These are phyloP conservation scores for Tetrapedia diversipes DNA, from an alignment of 2,888 invertebrate species.

Conservation along the genomic window DNA sequence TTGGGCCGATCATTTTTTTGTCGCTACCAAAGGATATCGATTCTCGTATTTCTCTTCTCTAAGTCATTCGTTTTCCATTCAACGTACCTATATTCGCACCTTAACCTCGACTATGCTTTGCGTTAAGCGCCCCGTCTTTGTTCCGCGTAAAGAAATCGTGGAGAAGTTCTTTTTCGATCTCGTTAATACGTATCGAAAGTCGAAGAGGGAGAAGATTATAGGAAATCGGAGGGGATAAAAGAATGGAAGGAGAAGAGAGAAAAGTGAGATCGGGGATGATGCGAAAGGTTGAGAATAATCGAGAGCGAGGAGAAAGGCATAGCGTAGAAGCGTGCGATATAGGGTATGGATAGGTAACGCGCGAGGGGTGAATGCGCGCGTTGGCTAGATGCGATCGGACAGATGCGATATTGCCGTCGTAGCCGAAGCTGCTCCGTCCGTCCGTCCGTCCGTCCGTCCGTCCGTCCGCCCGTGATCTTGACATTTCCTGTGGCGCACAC, in stretches of 20 bases:
- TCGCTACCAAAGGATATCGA: background rate
- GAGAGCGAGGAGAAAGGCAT: slow-evolving; percentile 12
- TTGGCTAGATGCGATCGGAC: slow-evolving; percentile 77
- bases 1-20: slow-evolving; percentile 10
- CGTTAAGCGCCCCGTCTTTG: too few relatives aligned
- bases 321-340: background rate
- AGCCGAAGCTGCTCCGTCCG: slow-evolving; percentile 59
- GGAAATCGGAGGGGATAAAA: background rate
- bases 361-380: slow-evolving; percentile 74
- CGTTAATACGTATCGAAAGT: too few relatives aligned
- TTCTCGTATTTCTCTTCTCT: background rate
- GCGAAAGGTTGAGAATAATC: slow-evolving; percentile 8
- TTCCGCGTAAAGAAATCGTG: too few relatives aligned
- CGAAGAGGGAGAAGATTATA: too few relatives aligned
- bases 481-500: slow-evolving; percentile 73
- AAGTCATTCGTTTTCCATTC: too few relatives aligned
- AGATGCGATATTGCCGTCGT: slow-evolving; percentile 79
- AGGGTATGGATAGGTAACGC: slow-evolving; percentile 19
- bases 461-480: slow-evolving; percentile 71
- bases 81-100: too few relatives aligned
- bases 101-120: too few relatives aligned
- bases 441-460: too few relatives aligned
- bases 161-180: too few relatives aligned
- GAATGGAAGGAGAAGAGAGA: background rate
- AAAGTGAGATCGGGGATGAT: too few relatives aligned